A percentile compares a stretch with the other conserved stretches of the same genome.
These are phyloP conservation scores for Germaria angustata DNA, from an alignment of 2,888 invertebrate species.

Conservation along the genomic window DNA sequence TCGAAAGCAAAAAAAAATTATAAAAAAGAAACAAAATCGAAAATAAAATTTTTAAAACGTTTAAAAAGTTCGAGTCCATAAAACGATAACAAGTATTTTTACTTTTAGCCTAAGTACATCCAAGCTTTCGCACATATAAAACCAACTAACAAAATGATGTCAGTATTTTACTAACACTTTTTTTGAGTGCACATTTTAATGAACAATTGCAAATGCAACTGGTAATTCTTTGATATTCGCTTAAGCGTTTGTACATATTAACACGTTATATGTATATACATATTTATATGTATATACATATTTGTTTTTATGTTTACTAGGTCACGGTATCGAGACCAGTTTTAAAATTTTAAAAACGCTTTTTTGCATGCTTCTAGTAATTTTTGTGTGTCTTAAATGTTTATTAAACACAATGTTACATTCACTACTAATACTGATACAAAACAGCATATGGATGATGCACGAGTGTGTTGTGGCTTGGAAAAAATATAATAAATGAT, in stretches of 20 bases:
- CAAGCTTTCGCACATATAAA: no score
- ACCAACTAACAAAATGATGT: not conserved
- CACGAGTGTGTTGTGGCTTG: slow-evolving; percentile 19
- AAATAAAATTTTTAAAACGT: no score
- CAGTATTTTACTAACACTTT: not conserved
- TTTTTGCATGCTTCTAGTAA: slow-evolving; percentile 9
- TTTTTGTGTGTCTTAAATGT: slow-evolving; percentile 34
- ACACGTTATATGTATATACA: not conserved
- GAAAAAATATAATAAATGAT: slow-evolving; percentile 6
- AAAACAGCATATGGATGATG: not conserved
- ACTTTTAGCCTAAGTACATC: no score
- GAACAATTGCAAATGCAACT: slow-evolving; percentile 18
- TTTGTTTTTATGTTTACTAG: slow-evolving; percentile 63
- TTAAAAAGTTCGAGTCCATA: no score
- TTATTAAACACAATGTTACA: slow-evolving; percentile 22
- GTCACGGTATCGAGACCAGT: slow-evolving; percentile 64
- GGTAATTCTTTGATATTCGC: slow-evolving; percentile 22
- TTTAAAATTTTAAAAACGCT: slow-evolving; percentile 50
- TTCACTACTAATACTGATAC: not conserved
- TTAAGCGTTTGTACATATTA: not conserved
- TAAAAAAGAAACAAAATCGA: no score
- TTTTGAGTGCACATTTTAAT: not conserved
- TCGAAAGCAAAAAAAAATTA: no score
- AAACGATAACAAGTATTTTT: no score
- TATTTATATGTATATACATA: not conserved